These are phyloP conservation scores for Mellilla xanthometata DNA, from an alignment of 2,888 invertebrate genomes.

Conservation along the genomic window DNA sequence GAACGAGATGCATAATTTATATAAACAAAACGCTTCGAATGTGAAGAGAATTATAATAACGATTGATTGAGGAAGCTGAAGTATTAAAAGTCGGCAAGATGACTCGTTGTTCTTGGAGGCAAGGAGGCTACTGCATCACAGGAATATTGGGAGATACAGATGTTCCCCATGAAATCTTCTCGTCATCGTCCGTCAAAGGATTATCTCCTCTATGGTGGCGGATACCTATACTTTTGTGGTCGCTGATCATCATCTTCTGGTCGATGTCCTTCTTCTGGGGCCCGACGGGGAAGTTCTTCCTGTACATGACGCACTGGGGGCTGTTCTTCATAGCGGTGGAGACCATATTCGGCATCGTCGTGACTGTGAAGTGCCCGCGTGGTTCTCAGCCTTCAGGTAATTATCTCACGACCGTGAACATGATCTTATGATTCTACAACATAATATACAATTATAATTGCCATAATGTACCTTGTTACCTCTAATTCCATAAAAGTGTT, in stretches of 20 bases:
- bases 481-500: not conserved
- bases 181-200: constrained; percentile 51
- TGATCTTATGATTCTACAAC: not conserved
- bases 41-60: not conserved
- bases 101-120: constrained; percentile 51
- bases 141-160: constrained; percentile 53
- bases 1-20: constrained; percentile 15
- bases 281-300: constrained; percentile 66
- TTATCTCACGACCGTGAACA: too few relatives aligned
- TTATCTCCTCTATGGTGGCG: constrained; percentile 67
- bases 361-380: constrained; percentile 46
- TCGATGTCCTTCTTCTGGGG: constrained; percentile 67
- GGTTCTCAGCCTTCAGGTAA: constrained; percentile 48
- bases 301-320: constrained; percentile 83
- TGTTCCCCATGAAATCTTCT: constrained; percentile 52
- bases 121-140: constrained; percentile 52
- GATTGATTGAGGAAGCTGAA: constrained; percentile 2
- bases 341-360: constrained; percentile 61
- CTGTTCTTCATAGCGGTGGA: constrained; percentile 64
- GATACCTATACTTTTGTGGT: constrained; percentile 65
- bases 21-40: not conserved
- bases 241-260: constrained; percentile 50
- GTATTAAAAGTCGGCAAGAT: constrained; percentile 30
- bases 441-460: too few relatives aligned
- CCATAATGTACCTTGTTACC: too few relatives aligned